Evolutionary conservation across 2,113 vertebrate genomes (phyloP).

Genomic region (Ageneiosus marmoratus): DNA sequence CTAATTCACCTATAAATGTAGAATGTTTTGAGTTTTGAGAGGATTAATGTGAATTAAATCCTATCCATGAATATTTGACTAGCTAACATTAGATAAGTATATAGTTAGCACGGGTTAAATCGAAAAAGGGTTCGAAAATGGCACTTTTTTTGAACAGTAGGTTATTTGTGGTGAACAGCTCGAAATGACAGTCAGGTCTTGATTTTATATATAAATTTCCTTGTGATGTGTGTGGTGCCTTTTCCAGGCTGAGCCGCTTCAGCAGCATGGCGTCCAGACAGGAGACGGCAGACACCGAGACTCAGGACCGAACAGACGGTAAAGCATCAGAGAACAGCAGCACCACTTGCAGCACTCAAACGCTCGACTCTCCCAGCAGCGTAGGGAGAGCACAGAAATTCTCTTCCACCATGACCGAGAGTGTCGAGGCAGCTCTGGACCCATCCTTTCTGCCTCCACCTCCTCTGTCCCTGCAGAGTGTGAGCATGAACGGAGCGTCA

Average conservation of each 20-base stretch:
- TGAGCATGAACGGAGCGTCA: slow-evolving; percentile 67
- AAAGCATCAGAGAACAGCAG: slow-evolving; percentile 78
- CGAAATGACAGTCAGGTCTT: not conserved
- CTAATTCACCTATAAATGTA: not conserved
- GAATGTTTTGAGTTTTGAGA: not conserved
- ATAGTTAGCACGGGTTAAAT: too few species aligned
- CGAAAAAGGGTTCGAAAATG: not conserved
- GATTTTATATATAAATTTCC: not conserved
- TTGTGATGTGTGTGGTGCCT: not conserved
- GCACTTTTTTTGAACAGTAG: not conserved
- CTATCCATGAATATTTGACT: too few species aligned
- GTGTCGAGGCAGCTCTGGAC: slow-evolving; percentile 89
- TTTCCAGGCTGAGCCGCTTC: slow-evolving; percentile 84
- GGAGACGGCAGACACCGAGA: slow-evolving; percentile 86
- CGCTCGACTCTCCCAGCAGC: slow-evolving; percentile 72
- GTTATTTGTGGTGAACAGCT: not conserved
- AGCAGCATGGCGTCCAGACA: slow-evolving; percentile 95
- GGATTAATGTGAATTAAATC: too few species aligned
- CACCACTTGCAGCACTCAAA: slow-evolving; percentile 31
- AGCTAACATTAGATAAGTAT: too few species aligned
- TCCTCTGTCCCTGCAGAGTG: slow-evolving; percentile 92
- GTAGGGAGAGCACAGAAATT: slow-evolving; percentile 73
- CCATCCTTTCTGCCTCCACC: slow-evolving; percentile 93
- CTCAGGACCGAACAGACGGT: slow-evolving; percentile 80
- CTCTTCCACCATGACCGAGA: slow-evolving; percentile 93